These are phyloP conservation scores for Ricordea florida DNA, from an alignment of 92 coral and sea anemone genomes.

Conservation along the genomic window DNA sequence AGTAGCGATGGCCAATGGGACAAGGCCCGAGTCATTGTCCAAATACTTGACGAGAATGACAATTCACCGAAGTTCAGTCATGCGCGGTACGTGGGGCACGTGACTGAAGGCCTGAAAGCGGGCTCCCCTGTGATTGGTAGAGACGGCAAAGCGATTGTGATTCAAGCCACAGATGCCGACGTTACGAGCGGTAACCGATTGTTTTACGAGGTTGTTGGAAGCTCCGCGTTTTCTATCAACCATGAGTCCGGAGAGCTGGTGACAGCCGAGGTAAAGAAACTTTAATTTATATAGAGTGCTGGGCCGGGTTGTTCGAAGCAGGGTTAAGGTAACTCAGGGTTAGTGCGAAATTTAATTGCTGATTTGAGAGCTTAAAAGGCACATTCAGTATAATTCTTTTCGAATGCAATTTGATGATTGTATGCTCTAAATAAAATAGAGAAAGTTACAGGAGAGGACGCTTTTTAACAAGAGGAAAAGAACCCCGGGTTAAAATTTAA, in stretches of 20 bases:
- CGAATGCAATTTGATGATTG: too few relatives aligned
- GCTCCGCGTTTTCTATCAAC: conserved; percentile 61
- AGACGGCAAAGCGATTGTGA: conserved; percentile 71
- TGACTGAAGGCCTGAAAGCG: conserved; percentile 70
- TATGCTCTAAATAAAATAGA: too few relatives aligned
- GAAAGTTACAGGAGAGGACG: too few relatives aligned
- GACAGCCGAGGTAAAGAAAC: conserved; percentile 70
- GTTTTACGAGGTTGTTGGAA: conserved; percentile 83
- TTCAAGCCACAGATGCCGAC: conserved; percentile 82
- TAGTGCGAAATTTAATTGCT: too few relatives aligned
- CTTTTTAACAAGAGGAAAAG: too few relatives aligned
- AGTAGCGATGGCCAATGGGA: conserved; percentile 76
- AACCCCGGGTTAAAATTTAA: too few relatives aligned
- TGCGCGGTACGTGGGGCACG: conserved; percentile 62
- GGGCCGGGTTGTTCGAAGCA: too few relatives aligned
- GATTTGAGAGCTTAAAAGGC: too few relatives aligned
- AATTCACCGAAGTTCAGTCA: conserved; percentile 76
- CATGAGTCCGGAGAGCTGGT: conserved; percentile 73
- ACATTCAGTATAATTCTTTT: too few relatives aligned
- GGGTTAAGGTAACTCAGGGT: too few relatives aligned
- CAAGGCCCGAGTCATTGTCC: conserved; percentile 58
- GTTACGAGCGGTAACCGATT: conserved; percentile 54
- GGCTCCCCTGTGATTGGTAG: conserved; percentile 64
- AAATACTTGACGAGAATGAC: conserved; percentile 82
- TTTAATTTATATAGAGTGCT: neutral